These are phyloP conservation scores for Centropus unirufus DNA, from an alignment of 2,113 vertebrate species.

Conservation along the genomic window DNA sequence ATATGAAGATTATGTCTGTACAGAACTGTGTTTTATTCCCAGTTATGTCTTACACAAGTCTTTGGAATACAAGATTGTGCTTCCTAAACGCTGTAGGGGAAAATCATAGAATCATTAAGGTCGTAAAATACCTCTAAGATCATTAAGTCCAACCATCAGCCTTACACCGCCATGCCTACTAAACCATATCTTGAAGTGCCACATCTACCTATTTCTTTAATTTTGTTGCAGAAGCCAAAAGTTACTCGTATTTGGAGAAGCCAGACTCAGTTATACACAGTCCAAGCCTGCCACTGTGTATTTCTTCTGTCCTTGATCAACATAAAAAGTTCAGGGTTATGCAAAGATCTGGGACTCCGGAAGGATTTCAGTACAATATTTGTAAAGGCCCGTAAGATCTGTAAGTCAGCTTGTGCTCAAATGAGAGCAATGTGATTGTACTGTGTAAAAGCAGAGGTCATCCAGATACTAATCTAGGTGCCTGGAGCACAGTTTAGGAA, in stretches of 20 bases:
- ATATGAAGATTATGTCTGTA: background rate
- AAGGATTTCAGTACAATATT: background rate
- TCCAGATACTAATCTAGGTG: background rate
- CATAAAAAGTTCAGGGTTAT: background rate
- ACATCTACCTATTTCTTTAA: no score
- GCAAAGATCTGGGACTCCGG: background rate
- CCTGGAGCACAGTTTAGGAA: background rate
- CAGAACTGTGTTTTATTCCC: background rate
- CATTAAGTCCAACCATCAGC: no score
- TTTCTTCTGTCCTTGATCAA: background rate
- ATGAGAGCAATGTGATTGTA: background rate
- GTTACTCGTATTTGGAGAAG: background rate
- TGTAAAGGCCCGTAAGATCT: background rate
- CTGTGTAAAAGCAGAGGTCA: background rate
- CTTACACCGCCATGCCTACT: no score
- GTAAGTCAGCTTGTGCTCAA: background rate
- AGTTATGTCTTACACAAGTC: background rate
- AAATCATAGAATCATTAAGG: background rate
- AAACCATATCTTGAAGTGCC: no score
- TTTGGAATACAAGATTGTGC: background rate
- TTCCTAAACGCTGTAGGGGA: background rate
- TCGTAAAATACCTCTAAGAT: no score
- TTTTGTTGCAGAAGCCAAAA: background rate
- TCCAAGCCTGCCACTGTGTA: background rate
- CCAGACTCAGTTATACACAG: background rate